These are phyloP conservation scores for Epizoanthus scotinus DNA, from an alignment of 92 coral and sea anemone genomes.

Conservation along the genomic window DNA sequence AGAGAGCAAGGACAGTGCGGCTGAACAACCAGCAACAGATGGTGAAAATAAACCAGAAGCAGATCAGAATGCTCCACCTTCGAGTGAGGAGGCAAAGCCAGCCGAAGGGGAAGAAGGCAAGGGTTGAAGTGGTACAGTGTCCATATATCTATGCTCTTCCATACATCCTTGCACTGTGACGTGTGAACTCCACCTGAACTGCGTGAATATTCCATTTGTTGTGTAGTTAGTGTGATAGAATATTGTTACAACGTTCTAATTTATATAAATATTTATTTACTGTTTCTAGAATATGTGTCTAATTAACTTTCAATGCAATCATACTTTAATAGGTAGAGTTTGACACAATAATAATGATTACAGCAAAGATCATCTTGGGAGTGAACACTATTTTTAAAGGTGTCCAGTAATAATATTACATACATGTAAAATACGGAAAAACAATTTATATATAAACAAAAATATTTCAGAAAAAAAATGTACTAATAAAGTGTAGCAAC, in stretches of 20 bases:
- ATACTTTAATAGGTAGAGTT: too few species aligned
- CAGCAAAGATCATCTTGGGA: too few species aligned
- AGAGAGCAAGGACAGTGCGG: slow-evolving; percentile 28
- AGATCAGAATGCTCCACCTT: slow-evolving; percentile 40
- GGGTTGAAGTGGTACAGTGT: neutral
- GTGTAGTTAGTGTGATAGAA: neutral
- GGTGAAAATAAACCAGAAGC: slow-evolving; percentile 53
- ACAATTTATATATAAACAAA: slow-evolving; percentile 14
- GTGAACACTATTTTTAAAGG: too few species aligned
- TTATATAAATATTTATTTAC: neutral
- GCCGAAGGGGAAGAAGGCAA: slow-evolving; percentile 49
- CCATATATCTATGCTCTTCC: neutral
- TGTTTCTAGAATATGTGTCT: neutral
- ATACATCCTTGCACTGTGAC: slow-evolving; percentile 13
- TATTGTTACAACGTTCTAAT: too few species aligned
- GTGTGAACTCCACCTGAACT: slow-evolving; percentile 15
- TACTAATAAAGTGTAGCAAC: neutral
- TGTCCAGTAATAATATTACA: too few species aligned
- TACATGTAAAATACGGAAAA: neutral
- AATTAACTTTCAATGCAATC: neutral
- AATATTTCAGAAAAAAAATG: neutral
- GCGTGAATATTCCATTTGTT: neutral
- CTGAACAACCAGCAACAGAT: slow-evolving; percentile 37
- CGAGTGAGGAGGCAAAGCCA: slow-evolving; percentile 53
- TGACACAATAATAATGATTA: too few species aligned